phyloP scores from a whole-genome alignment of 2,113 vertebrate genomes.

The Channa maculata region DNA sequence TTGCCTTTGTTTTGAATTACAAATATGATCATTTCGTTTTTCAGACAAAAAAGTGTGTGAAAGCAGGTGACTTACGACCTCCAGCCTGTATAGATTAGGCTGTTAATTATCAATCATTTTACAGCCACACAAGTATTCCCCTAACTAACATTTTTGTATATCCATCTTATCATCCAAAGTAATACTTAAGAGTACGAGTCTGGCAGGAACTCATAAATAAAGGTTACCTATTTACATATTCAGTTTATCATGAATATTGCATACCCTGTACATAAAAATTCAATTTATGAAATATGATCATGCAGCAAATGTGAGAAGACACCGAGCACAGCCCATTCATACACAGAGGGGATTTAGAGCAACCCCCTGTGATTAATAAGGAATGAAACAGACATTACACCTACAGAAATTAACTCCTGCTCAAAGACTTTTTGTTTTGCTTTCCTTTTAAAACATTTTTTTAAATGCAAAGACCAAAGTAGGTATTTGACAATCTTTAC shows the following conservation, averaged over 20 bases:
- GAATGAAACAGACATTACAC: constrained; percentile 74
- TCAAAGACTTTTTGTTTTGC: constrained; percentile 30
- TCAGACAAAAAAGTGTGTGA: constrained; percentile 7
- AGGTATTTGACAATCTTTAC: constrained; percentile 30
- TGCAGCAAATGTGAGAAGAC: constrained; percentile 81
- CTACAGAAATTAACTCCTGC: constrained; percentile 58
- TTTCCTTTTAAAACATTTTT: constrained; percentile 10
- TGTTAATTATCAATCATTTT: constrained; percentile 82
- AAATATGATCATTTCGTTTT: constrained; percentile 42
- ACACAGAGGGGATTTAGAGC: constrained; percentile 66
- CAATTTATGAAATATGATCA: constrained; percentile 88
- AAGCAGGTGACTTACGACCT: constrained; percentile 71
- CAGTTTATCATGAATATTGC: constrained; percentile 87
- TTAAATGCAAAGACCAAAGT: constrained; percentile 17
- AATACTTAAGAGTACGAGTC: constrained; percentile 81
- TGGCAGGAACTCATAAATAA: constrained; percentile 85
- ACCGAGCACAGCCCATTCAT: constrained; percentile 76
- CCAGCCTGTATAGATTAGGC: constrained; percentile 71
- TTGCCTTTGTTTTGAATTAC: constrained; percentile 37
- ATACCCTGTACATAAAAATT: constrained; percentile 86
- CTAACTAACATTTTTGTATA: constrained; percentile 79
- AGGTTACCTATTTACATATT: constrained; percentile 86
- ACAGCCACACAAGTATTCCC: constrained; percentile 64
- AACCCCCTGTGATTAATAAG: constrained; percentile 78
- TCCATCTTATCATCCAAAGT: constrained; percentile 81